Percentiles rank a stretch among this genome's conserved stretches.
phyloP scores from a whole-genome alignment of 2,888 invertebrate species.

The Diarsia dahlii region DNA sequence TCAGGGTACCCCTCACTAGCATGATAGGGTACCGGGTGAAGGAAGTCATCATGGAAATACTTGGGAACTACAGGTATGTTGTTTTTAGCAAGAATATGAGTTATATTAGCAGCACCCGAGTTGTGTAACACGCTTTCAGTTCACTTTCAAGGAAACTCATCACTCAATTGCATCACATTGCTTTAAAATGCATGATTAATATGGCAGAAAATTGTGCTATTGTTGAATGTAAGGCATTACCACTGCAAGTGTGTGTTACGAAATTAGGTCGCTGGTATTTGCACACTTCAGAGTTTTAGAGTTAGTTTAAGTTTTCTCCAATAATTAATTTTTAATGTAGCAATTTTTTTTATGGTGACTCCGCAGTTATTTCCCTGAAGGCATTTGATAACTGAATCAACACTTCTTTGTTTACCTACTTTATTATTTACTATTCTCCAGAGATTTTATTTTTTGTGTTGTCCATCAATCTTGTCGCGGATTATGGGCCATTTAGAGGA shows the following conservation, averaged over 20 bases:
- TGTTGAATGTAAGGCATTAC: neutral
- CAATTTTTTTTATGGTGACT: neutral
- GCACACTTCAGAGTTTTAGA: neutral
- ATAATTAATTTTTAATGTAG: neutral
- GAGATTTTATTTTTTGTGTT: slow-evolving; percentile 34
- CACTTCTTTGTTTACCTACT: slow-evolving; percentile 27
- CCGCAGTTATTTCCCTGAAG: slow-evolving; percentile 42
- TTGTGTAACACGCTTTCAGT: neutral
- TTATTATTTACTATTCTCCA: slow-evolving; percentile 26
- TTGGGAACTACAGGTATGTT: slow-evolving; percentile 72
- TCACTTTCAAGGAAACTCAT: slow-evolving; percentile 1
- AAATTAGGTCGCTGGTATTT: neutral
- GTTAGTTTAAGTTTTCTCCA: neutral
- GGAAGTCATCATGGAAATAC: slow-evolving; percentile 71
- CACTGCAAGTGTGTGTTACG: neutral
- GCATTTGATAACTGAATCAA: slow-evolving; percentile 31
- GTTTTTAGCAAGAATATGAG: too few relatives aligned
- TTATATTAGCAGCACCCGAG: neutral
- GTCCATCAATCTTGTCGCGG: slow-evolving; percentile 53
- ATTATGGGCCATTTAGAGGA: slow-evolving; percentile 51
- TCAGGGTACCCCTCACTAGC: slow-evolving; percentile 68
- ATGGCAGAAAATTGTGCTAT: neutral
- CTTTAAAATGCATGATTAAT: neutral
- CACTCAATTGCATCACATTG: neutral
- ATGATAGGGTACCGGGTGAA: slow-evolving; percentile 69